phyloP scores from a whole-genome alignment of 2,888 invertebrate genomes.

The Acleris cristana region DNA sequence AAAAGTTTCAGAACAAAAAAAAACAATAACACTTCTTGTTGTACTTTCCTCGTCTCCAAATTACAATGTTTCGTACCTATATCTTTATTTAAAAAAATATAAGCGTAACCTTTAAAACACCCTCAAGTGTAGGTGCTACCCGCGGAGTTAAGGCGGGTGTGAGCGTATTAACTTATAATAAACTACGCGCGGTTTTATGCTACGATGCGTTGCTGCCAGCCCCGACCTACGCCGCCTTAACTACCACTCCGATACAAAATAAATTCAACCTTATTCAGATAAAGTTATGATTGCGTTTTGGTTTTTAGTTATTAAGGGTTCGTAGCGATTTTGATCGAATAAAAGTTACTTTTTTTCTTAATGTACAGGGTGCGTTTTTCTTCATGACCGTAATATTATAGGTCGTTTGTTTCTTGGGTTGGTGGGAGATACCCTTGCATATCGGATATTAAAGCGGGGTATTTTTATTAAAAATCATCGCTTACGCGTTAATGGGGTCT shows the following conservation, averaged over 20 bases:
- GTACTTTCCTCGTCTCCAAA: no score
- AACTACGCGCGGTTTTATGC: constrained; percentile 72
- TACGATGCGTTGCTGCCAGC: constrained; percentile 56
- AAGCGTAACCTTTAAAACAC: constrained; percentile 41
- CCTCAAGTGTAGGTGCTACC: constrained; percentile 54
- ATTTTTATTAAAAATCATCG: constrained; percentile 78
- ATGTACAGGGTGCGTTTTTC: constrained; percentile 16
- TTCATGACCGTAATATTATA: constrained; percentile 5
- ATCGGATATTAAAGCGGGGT: constrained; percentile 68
- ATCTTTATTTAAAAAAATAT: not conserved
- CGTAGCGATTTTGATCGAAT: constrained; percentile 5
- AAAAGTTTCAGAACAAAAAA: no score
- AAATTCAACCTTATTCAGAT: constrained; percentile 31
- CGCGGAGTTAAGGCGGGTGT: constrained; percentile 63
- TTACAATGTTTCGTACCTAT: no score
- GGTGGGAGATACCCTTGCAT: constrained; percentile 57
- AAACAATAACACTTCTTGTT: no score
- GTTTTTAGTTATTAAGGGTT: not conserved
- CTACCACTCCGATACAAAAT: not conserved
- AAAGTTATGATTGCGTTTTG: constrained; percentile 29
- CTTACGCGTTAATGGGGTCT: constrained; percentile 61
- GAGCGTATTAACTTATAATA: constrained; percentile 80
- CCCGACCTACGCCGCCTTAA: constrained; percentile 46
- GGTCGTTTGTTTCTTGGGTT: constrained; percentile 35
- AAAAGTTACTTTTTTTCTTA: constrained; percentile 11